Base-by-base conservation (phyloP, 2,888 invertebrate genomes). In the Drosophila anomelani region DNA sequence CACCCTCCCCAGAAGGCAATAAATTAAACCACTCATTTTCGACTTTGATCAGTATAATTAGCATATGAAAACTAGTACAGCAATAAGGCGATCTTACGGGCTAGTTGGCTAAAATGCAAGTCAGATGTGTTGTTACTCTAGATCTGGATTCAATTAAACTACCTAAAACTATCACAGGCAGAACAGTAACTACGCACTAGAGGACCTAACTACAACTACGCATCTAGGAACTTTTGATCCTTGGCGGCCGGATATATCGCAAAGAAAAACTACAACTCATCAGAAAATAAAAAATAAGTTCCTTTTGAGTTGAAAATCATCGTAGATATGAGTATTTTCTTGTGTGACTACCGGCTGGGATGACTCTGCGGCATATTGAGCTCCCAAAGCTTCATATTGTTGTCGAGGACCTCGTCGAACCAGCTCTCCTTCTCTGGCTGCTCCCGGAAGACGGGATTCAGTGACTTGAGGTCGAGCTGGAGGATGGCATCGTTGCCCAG, bases 361-460 rank as follows among this genome's bases (percentile, higher is more conserved):
- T 87, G 79, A 76, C 85, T 90, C 76, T 90, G 88, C n/a, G 91
- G 91, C 91, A 97, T 96, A 92, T 97, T 97, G 88, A 96, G 95
- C 93, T 97, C 97, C 97, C 97, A 97, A 77, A 97, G 93, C 93
- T 97, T 97, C 92, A 97, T 94, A 93, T 96, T 96, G 94, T 97
- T 97, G 93, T 97, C 97, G 91, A 97, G 94, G 68, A 97, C 96
- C 93, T 97, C 97, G 81, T 96, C 95, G 91, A 97, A 97, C 97
- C 97, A 97, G 90, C 95, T 94, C 85, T 95, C 94, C 91, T 96
- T 96, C 46, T 94, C 93, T 5, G 94, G 94, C 79, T 97, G 95
- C 81, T 97, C 96, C 80, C 95, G 95, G 91, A 97, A 97, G 9
- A 96, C 95, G 13, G 96, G 95, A 69, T 96, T 94, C 75, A 97